Evolutionary conservation across 2,888 invertebrate genomes (phyloP).

Genomic region (Platycnemis pennipes): DNA sequence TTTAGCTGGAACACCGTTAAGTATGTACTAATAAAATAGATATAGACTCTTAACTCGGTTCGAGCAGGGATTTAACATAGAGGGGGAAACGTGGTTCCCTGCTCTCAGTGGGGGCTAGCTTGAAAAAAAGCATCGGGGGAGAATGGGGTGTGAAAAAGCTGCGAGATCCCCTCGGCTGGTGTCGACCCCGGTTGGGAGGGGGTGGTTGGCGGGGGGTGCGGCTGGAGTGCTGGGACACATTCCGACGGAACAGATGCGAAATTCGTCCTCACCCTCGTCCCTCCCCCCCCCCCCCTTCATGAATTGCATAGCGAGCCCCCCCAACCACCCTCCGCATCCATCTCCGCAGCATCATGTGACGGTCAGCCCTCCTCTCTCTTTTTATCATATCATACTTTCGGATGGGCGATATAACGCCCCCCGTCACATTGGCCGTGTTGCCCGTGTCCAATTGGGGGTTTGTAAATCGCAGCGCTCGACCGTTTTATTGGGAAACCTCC

Average conservation of each 20-base stretch:
- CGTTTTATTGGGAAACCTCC: slow-evolving; percentile 28
- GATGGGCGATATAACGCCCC: slow-evolving; percentile 21
- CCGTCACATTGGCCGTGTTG: slow-evolving; percentile 47
- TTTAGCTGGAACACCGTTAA: too few relatives aligned
- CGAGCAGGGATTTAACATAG: too few relatives aligned
- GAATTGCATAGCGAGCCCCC: slow-evolving; percentile 14
- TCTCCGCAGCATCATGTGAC: neutral
- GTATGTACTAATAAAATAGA: too few relatives aligned
- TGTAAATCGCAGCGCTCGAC: slow-evolving; percentile 44
- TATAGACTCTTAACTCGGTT: too few relatives aligned
- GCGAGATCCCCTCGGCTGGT: neutral
- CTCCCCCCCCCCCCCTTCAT: neutral
- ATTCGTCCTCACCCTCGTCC: neutral
- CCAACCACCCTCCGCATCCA: neutral
- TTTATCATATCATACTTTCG: slow-evolving; percentile 14
- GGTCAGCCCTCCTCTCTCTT: neutral
- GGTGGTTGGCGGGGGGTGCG: neutral
- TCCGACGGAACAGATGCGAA: slow-evolving; percentile 57
- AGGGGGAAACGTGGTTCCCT: too few relatives aligned
- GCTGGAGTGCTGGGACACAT: neutral
- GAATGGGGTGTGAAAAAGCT: neutral
- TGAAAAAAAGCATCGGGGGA: neutral
- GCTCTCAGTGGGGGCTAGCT: too few relatives aligned
- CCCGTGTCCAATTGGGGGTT: slow-evolving; percentile 46
- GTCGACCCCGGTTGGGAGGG: neutral